Conservation (phyloP, 2,797 vertebrate species). For the Sebastiscus albofasciatus region DNA sequence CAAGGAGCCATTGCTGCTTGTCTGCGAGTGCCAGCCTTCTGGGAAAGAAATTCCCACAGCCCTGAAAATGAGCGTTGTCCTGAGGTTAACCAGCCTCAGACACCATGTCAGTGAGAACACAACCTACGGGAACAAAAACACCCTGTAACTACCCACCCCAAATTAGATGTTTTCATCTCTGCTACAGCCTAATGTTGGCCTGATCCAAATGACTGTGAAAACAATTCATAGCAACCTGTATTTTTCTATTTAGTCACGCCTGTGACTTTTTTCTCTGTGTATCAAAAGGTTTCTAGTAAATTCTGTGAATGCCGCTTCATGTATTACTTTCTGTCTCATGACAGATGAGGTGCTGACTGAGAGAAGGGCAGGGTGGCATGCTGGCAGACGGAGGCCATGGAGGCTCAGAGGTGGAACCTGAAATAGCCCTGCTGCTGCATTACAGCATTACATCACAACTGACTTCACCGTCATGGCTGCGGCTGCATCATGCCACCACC, state of each 20-base stretch:
- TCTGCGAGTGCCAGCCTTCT: constrained; percentile 18
- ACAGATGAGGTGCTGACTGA: constrained; percentile 71
- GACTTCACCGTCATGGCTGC: constrained; percentile 62
- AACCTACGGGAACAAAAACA: constrained; percentile 31
- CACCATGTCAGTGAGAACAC: constrained; percentile 46
- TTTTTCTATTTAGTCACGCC: constrained; percentile 16
- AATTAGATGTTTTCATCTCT: constrained; percentile 54
- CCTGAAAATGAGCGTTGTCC: constrained; percentile 54
- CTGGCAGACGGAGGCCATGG: constrained; percentile 64
- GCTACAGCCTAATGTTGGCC: constrained; percentile 21
- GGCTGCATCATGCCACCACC: constrained; percentile 55
- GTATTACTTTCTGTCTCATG: constrained; percentile 46
- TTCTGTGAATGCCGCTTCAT: constrained; percentile 44
- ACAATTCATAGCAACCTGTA: constrained; percentile 35
- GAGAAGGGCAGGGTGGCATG: constrained; percentile 61
- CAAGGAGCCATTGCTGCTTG: constrained; percentile 50
- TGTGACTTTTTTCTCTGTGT: background rate
- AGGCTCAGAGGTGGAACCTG: constrained; percentile 73
- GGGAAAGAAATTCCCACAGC: constrained; percentile 70
- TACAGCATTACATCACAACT: constrained; percentile 76
- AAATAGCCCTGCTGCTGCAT: constrained; percentile 73
- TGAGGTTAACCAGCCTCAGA: constrained; percentile 66
- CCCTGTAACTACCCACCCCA: constrained; percentile 41
- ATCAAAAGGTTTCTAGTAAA: constrained; percentile 42
- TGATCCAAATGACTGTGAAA: constrained; percentile 32